These are phyloP conservation scores for Cynocephalus volans DNA, from an alignment of 2,113 vertebrate species.

Conservation along the genomic window DNA sequence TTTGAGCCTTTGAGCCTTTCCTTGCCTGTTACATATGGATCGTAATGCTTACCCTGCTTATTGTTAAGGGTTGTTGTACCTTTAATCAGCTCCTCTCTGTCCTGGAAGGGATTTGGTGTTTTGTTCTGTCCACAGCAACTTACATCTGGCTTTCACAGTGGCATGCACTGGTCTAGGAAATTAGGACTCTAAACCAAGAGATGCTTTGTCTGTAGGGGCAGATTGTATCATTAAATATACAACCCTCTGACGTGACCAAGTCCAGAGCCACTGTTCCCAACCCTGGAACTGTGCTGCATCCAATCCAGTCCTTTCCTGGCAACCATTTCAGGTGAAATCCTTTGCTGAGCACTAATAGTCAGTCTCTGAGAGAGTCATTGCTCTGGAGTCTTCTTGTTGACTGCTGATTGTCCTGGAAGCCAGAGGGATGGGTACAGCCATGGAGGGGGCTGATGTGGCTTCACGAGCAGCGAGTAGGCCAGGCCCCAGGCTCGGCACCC, in stretches of 20 bases:
- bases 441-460: not conserved
- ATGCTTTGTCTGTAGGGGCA: not conserved
- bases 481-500: not conserved
- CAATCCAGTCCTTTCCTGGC: not conserved
- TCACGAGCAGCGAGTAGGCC: not conserved
- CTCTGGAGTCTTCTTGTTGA: not conserved
- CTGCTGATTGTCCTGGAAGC: not conserved
- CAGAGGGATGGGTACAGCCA: not conserved
- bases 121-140: not conserved
- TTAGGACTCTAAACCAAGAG: not conserved
- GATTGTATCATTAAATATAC: not conserved
- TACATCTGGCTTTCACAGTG: conserved; percentile 10
- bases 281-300: not conserved
- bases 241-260: not conserved
- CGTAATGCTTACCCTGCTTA: not conserved
- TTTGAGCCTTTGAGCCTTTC: not conserved
- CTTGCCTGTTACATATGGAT: not conserved
- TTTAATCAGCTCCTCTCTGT: not conserved
- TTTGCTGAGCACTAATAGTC: not conserved
- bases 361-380: not conserved
- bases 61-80: not conserved
- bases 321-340: not conserved
- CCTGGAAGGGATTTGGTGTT: not conserved
- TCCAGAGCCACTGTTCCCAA: not conserved
- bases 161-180: not conserved